Percentiles rank a stretch among this genome's conserved stretches.
Evolutionary conservation across 2,797 vertebrate genomes (phyloP).

Genomic region (Poeciliopsis infans): DNA sequence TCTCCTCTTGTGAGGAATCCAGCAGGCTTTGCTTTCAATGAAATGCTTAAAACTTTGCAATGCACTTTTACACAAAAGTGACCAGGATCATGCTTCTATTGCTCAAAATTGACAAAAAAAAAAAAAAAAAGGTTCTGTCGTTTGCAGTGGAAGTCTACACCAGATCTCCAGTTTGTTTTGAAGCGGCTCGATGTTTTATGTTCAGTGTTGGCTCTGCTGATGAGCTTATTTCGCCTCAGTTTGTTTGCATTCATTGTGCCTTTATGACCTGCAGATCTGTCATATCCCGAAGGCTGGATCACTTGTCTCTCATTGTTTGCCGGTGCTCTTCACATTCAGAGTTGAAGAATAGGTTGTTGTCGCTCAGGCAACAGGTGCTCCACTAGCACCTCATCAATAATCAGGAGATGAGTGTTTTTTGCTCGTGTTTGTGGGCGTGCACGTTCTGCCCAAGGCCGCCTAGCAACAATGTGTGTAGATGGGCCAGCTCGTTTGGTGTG

Average conservation of each 20-base stretch:
- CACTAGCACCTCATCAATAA: constrained; percentile 50
- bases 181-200: neutral
- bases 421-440: constrained; percentile 5
- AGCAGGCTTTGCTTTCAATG: no score
- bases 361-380: constrained; percentile 72
- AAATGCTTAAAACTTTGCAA: no score
- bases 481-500: constrained; percentile 34
- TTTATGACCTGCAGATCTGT: constrained; percentile 23
- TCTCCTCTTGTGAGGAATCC: no score
- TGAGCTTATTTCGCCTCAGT: neutral
- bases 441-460: constrained; percentile 41
- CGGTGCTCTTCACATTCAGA: constrained; percentile 28
- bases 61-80: no score
- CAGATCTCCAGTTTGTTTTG: neutral
- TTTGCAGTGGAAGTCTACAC: no score
- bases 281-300: constrained; percentile 18
- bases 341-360: constrained; percentile 55
- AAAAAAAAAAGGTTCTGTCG: no score
- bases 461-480: constrained; percentile 63
- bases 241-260: constrained; percentile 7
- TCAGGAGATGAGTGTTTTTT: constrained; percentile 23
- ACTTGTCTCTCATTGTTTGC: constrained; percentile 41
- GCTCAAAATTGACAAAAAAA: no score
- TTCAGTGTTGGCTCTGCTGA: neutral
- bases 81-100: no score